Evolutionary conservation across 1,140 invertebrate genomes (phyloP).

Genomic region (Muscidifurax raptorellus): DNA sequence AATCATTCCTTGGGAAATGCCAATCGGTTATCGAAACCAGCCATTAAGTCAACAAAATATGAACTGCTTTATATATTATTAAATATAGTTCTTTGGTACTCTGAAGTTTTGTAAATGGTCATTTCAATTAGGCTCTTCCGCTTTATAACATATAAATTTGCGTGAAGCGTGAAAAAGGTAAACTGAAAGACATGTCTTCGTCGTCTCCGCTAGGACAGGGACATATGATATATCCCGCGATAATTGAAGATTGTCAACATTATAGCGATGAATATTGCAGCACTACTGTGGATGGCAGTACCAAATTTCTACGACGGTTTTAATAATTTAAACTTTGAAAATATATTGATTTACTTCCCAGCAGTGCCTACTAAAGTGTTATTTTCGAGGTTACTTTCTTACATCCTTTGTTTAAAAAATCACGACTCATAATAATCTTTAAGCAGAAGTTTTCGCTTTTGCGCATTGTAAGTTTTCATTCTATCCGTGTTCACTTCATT

Average conservation of each 20-base stretch:
- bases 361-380: background rate
- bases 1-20: background rate
- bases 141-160: too few species aligned
- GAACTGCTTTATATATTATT: conserved; percentile 11
- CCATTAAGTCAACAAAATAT: background rate
- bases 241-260: conserved; percentile 7
- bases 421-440: background rate
- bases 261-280: background rate
- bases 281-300: background rate
- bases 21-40: conserved; percentile 2
- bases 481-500: background rate
- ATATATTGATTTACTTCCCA: background rate
- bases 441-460: background rate
- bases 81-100: conserved; percentile 28
- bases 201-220: too few species aligned
- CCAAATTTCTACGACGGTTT: background rate
- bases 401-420: conserved; percentile 4
- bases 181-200: background rate
- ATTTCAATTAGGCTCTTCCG: background rate
- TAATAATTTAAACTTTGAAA: conserved; percentile 19
- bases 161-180: background rate
- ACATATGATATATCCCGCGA: background rate
- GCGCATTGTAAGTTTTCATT: background rate
- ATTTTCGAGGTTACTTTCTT: conserved; percentile 37
- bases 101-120: background rate